Conservation (phyloP, 2,888 invertebrate species). For the Boloria selene region DNA sequence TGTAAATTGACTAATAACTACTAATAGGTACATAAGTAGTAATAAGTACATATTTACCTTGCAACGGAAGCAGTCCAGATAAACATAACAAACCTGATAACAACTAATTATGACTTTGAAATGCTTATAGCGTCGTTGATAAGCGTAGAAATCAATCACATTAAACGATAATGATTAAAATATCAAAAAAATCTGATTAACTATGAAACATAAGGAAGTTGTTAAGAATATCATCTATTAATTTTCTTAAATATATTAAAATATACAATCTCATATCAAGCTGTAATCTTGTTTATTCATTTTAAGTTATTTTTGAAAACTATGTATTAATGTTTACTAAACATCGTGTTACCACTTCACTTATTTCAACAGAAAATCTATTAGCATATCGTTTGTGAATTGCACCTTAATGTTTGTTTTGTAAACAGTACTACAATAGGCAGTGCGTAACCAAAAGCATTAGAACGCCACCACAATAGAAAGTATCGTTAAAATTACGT, state of each 20-base stretch:
- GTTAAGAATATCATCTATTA: too few species aligned
- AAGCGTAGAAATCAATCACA: not conserved
- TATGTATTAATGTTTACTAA: too few species aligned
- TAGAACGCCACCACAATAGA: conserved; percentile 62
- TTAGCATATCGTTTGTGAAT: conserved; percentile 44
- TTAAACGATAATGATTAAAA: not conserved
- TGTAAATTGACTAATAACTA: not conserved
- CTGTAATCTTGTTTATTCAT: too few species aligned
- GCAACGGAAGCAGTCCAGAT: conserved; percentile 11
- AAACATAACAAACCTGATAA: conserved; percentile 1
- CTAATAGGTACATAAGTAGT: too few species aligned
- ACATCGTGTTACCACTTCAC: too few species aligned
- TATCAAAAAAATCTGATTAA: too few species aligned
- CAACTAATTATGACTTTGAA: conserved; percentile 5
- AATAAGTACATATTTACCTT: too few species aligned
- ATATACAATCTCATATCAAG: too few species aligned
- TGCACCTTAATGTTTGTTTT: conserved; percentile 52
- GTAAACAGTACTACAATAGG: conserved; percentile 67
- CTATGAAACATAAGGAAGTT: too few species aligned
- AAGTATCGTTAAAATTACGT: conserved; percentile 68
- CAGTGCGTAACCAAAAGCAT: conserved; percentile 67
- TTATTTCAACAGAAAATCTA: too few species aligned
- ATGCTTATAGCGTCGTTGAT: not conserved
- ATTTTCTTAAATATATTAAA: too few species aligned
- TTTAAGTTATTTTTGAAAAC: too few species aligned